A percentile compares a stretch with the other conserved stretches of the same genome.
phyloP scores from a whole-genome alignment of 2,113 vertebrate species.

The Phycodurus eques region DNA sequence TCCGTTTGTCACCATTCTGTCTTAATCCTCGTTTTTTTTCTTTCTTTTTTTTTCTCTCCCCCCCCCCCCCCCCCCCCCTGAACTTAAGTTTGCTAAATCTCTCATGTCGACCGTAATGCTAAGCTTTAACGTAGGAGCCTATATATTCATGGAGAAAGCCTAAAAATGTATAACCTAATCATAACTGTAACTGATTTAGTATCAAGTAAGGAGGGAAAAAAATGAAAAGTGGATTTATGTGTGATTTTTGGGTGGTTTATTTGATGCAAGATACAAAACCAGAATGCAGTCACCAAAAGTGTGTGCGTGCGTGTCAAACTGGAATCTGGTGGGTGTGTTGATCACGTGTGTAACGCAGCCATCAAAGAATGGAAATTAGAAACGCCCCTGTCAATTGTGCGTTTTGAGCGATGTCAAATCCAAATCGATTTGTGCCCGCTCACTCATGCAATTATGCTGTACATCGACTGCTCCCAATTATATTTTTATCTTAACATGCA shows the following conservation, averaged over 20 bases:
- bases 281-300: slow-evolving; percentile 40
- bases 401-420: not conserved
- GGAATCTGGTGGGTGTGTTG: slow-evolving; percentile 17
- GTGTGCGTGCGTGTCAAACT: slow-evolving; percentile 47
- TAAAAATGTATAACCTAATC: slow-evolving; percentile 79
- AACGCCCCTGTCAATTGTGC: not conserved
- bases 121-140: slow-evolving; percentile 85
- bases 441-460: not conserved
- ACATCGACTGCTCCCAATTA: not conserved
- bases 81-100: slow-evolving; percentile 62
- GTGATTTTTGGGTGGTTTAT: slow-evolving; percentile 66
- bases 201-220: slow-evolving; percentile 62
- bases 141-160: slow-evolving; percentile 81
- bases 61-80: slow-evolving; percentile 25
- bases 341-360: slow-evolving; percentile 14
- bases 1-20: slow-evolving; percentile 67
- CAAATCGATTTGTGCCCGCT: not conserved
- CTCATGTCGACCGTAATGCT: slow-evolving; percentile 77
- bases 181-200: slow-evolving; percentile 74
- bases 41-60: slow-evolving; percentile 37
- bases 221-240: slow-evolving; percentile 79
- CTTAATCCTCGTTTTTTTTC: slow-evolving; percentile 56
- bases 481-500: not conserved
- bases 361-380: slow-evolving; percentile 10
- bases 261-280: slow-evolving; percentile 59